phyloP scores from a whole-genome alignment of 2,888 invertebrate species.

The Bugulina stolonifera region DNA sequence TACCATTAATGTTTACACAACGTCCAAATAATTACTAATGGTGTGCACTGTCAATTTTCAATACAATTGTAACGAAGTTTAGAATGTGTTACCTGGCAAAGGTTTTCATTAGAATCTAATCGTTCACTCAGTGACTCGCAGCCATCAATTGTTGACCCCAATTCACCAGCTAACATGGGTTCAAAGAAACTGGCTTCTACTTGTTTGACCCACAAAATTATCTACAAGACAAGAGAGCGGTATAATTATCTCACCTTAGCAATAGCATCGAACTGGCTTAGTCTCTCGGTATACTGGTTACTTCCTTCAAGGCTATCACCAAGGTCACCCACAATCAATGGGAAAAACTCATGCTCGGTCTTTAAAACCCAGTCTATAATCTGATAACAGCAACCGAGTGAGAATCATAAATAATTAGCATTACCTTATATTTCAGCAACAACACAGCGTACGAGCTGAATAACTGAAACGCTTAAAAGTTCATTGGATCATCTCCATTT shows the following conservation, averaged over 20 bases:
- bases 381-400: conserved; percentile 37
- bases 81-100: conserved; percentile 19
- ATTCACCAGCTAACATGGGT: conserved; percentile 55
- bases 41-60: too few species aligned
- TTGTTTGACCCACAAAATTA: conserved; percentile 20
- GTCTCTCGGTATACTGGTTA: conserved; percentile 42
- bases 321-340: conserved; percentile 64
- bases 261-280: conserved; percentile 48
- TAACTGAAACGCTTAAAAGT: too few species aligned
- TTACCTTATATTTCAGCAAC: too few species aligned
- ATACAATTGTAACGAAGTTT: too few species aligned
- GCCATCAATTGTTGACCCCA: conserved; percentile 43
- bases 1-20: too few species aligned
- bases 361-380: conserved; percentile 54
- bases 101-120: conserved; percentile 8
- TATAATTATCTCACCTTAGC: conserved; percentile 41
- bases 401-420: too few species aligned
- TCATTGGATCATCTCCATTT: too few species aligned
- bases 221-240: conserved; percentile 5
- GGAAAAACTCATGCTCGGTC: conserved; percentile 69
- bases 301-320: conserved; percentile 56
- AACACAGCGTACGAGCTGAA: too few species aligned
- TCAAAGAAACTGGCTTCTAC: conserved; percentile 25
- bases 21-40: too few species aligned
- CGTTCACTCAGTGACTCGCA: conserved; percentile 24